phyloP scores from a whole-genome alignment of 2,888 invertebrate genomes.

The Danaus chrysippus region DNA sequence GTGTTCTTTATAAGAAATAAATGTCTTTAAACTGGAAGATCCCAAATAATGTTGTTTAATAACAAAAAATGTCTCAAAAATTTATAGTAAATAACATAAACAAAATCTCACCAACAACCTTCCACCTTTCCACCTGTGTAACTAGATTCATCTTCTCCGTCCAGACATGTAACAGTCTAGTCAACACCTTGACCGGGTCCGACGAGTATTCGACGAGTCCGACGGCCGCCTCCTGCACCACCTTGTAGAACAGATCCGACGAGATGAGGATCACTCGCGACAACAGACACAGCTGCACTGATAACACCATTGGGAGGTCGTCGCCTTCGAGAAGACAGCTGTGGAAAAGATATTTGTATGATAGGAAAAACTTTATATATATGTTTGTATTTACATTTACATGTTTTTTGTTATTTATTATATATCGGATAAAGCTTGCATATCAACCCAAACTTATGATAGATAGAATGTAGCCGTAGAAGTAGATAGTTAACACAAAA shows the following conservation, averaged over 20 bases:
- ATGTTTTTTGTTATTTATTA: no score
- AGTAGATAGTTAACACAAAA: no score
- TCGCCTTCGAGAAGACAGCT: constrained; percentile 84
- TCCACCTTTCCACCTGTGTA: constrained; percentile 88
- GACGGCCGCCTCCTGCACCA: constrained; percentile 67
- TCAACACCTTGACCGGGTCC: constrained; percentile 83
- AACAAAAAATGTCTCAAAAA: not conserved
- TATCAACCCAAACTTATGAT: no score
- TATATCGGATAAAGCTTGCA: no score
- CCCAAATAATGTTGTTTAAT: no score
- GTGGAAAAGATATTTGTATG: constrained; percentile 29
- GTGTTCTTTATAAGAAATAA: no score
- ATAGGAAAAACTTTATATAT: not conserved
- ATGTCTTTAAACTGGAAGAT: no score
- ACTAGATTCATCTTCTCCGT: constrained; percentile 88
- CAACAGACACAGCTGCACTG: constrained; percentile 87
- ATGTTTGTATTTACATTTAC: no score
- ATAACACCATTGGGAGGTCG: constrained; percentile 85
- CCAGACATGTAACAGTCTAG: constrained; percentile 87
- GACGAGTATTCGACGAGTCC: constrained; percentile 64
- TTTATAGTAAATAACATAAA: not conserved
- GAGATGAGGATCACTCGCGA: constrained; percentile 87
- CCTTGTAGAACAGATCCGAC: constrained; percentile 82
- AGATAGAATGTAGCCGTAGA: no score
- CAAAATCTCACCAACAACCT: constrained; percentile 83